These are phyloP conservation scores for Percopsis omiscomaycus DNA, from an alignment of 2,797 vertebrate genomes.

Conservation along the genomic window DNA sequence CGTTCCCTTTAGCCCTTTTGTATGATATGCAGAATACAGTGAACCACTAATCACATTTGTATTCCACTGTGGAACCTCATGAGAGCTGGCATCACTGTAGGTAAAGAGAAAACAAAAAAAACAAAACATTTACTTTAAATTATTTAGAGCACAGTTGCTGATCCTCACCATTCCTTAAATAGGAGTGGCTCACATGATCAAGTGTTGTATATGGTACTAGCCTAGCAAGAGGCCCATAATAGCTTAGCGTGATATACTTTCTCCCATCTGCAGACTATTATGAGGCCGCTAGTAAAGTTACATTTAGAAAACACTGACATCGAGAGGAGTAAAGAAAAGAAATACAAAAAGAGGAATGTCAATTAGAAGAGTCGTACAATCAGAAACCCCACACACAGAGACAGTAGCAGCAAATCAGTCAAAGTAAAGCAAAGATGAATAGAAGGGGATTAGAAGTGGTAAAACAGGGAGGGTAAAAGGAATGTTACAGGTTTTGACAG, in stretches of 20 bases:
- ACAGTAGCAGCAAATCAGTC: constrained; percentile 58
- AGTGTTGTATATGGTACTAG: constrained; percentile 45
- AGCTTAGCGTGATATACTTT: constrained; percentile 20
- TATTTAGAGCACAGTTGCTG: constrained; percentile 36
- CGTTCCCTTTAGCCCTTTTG: constrained; percentile 20
- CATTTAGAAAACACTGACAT: constrained; percentile 31
- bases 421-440: constrained; percentile 59
- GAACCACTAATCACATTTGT: constrained; percentile 40
- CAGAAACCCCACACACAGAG: constrained; percentile 42
- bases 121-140: constrained; percentile 16
- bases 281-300: constrained; percentile 14
- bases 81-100: constrained; percentile 24
- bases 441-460: constrained; percentile 40
- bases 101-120: constrained; percentile 26
- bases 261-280: constrained; percentile 24
- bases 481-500: constrained; percentile 92
- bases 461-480: constrained; percentile 71
- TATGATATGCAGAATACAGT: constrained; percentile 37
- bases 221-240: constrained; percentile 21
- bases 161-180: constrained; percentile 71
- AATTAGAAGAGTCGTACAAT: constrained; percentile 60
- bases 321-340: constrained; percentile 22
- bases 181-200: constrained; percentile 74
- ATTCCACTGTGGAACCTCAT: constrained; percentile 21
- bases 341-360: constrained; percentile 71